Evolutionary conservation across 2,113 vertebrate species (phyloP), one percentile per base, ranked within the genome.

Genomic region (Microtus oregoni): DNA sequence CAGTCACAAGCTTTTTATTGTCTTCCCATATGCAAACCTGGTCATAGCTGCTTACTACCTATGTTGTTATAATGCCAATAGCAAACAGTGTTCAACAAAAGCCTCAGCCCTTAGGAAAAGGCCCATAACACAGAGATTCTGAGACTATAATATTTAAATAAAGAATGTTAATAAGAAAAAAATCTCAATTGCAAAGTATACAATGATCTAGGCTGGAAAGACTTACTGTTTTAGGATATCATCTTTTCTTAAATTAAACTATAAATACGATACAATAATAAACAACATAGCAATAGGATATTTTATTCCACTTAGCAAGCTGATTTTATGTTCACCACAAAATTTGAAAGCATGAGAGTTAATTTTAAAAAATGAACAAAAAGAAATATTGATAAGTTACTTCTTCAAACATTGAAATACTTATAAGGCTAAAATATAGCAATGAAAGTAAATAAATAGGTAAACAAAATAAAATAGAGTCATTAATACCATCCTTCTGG

Each of bases 301-400:
- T 58, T 91, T 89, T 94, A 68, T 28, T 11, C 7, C 67, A 86
- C 75, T 90, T 65, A 38, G 15, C 68, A 90, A 90, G 20, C 14
- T n/a, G n/a, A 82, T 65, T 92, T 90, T 88, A 94, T 73, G 77
- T 78, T 78, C 81, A 72, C 38, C n/a, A 67, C 86, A 35, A 22
- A 90, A 90, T 90, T 83, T 79, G 70, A 78, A 94, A 78, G 30
- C 10, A 19, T 82, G 75, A 63, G 13, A 89, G 61, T 79, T 96
- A 58, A 14, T 91, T 52, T 96, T 38, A 24, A 67, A 50, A 89
- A 44, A 1, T 38, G 3, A 26, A 41, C 55, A 50, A 50, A 94
- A 47, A 92, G 78, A 73, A 82, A 82, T 24, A 67, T 35, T 68
- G 70, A 77, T n/a, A 85, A 28, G 1, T 89, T 91, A 67, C 19